Evolutionary conservation across 2,797 vertebrate species (phyloP).

Genomic region (Erethizon dorsatum): DNA sequence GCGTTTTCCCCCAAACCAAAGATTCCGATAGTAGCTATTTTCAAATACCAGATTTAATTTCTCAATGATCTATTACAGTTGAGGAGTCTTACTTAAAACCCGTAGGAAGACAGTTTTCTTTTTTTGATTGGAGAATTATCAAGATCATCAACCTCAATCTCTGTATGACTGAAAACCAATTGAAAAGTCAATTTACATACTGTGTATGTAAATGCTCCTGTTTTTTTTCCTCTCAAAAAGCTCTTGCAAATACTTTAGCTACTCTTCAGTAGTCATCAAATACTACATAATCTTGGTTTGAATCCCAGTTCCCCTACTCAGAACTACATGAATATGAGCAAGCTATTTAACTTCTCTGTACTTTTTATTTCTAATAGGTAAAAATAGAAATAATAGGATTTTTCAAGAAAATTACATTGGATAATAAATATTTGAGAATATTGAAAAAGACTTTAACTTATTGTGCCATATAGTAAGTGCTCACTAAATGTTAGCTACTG

Average conservation of each 20-base stretch:
- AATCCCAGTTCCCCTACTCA: neutral
- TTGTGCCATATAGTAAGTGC: neutral
- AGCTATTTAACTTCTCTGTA: neutral
- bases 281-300: neutral
- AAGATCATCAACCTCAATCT: neutral
- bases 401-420: neutral
- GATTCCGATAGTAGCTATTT: neutral
- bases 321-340: neutral
- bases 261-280: neutral
- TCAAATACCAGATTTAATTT: constrained; percentile 57
- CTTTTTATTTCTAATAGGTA: neutral
- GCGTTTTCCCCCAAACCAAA: constrained; percentile 9
- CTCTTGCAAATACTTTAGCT: neutral
- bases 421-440: neutral
- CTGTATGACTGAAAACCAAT: neutral
- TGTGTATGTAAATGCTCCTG: neutral
- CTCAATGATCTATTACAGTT: constrained; percentile 1
- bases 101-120: neutral
- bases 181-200: neutral
- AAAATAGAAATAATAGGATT: neutral
- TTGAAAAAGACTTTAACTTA: neutral
- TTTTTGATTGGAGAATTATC: neutral
- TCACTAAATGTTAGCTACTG: neutral
- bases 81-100: neutral
- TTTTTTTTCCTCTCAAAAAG: neutral